Evolutionary conservation across 1,140 invertebrate genomes (phyloP), one percentile per base, ranked within the genome.

Genomic region (Drosophila sp.): DNA sequence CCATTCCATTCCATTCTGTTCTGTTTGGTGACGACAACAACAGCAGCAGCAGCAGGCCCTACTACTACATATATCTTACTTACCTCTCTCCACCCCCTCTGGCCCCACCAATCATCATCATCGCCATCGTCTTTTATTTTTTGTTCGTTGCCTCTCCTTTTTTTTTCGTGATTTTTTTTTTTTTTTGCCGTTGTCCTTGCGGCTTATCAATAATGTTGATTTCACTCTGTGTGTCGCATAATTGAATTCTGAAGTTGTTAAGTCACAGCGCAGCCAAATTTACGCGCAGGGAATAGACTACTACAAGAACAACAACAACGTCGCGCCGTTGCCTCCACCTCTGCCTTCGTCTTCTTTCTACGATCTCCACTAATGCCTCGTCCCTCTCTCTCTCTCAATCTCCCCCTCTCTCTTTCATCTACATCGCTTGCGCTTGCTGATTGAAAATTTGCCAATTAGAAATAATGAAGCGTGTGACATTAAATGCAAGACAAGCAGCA

Each of bases 371-470:
- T 10, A 8, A 25, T 50, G 44, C 47, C 23, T 1, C 17, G 23
- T 8, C 1, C 33, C 7, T 10, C 10, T 41, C 27, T 1, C 30
- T 35, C 47, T 41, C 27, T 11, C 17, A 11, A 10, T 32, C 23
- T 4, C 54, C 30, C 33, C 60, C 68, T 82, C 66, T 38, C 41
- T 63, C 41, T 76, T 65, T 50, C 44, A 50, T 50, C 23, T 8
- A 27, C 23, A 3, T 50, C n/a, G 44, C 44, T 50, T 25, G 44
- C 75, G 78, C 41, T 70, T 70, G 84, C 80, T 87, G 84, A 87
- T 89, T 89, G 84, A 89, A 89, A 89, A 89, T 89, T 89, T 89
- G 84, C 84, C 84, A 89, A 89, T 89, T 89, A 89, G 84, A 89
- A 89, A 89, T 89, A 89, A 89, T 89, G 84, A 89, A 89, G 84